Evolutionary conservation across 2,888 invertebrate genomes (phyloP).

Genomic region (Notodonta ziczac): DNA sequence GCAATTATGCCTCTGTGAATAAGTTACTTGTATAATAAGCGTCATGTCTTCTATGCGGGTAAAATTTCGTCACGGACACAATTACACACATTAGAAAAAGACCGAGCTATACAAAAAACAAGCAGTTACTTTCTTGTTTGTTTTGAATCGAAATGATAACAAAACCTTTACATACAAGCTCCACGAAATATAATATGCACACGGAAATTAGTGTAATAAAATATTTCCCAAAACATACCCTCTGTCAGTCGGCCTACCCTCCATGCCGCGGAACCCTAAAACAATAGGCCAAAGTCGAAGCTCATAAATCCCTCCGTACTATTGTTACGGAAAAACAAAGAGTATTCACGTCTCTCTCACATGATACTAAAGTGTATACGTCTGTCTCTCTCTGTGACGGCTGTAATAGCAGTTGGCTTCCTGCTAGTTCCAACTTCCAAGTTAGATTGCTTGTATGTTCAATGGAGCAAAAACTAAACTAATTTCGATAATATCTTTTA

Average conservation of each 20-base stretch:
- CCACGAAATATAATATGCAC: background rate
- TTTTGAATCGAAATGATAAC: background rate
- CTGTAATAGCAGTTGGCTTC: slow-evolving; percentile 24
- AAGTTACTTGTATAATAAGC: no score
- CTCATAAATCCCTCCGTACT: slow-evolving; percentile 45
- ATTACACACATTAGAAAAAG: no score
- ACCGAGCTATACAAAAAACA: background rate
- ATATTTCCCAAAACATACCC: slow-evolving; percentile 16
- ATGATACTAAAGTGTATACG: background rate
- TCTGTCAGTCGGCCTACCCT: slow-evolving; percentile 29
- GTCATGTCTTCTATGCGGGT: no score
- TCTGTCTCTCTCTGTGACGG: slow-evolving; percentile 15
- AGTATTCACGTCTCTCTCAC: slow-evolving; percentile 15
- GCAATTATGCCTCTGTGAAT: no score
- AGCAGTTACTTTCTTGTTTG: background rate
- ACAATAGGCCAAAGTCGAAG: slow-evolving; percentile 46
- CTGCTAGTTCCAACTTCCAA: slow-evolving; percentile 27
- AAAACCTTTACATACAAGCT: background rate
- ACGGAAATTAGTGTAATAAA: background rate
- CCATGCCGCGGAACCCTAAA: slow-evolving; percentile 33
- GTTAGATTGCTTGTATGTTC: slow-evolving; percentile 34
- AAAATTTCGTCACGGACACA: no score
- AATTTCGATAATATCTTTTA: slow-evolving; percentile 24
- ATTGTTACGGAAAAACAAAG: slow-evolving; percentile 54
- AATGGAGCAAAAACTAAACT: slow-evolving; percentile 46